These are phyloP conservation scores for Seriola dumerili DNA, from an alignment of 2,113 vertebrate species.

Conservation along the genomic window DNA sequence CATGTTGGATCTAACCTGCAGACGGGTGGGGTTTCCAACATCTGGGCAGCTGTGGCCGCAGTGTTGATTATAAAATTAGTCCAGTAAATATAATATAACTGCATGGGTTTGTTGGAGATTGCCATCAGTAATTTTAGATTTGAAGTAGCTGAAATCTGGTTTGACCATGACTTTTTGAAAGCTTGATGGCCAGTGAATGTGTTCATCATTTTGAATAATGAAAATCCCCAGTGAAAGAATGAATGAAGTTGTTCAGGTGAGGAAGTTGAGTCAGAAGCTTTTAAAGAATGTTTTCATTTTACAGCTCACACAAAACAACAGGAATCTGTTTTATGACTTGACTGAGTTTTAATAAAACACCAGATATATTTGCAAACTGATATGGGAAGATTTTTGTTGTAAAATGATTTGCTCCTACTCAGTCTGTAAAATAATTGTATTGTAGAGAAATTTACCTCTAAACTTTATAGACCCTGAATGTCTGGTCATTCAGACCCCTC, in stretches of 20 bases:
- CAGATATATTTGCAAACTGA: not conserved
- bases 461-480: not conserved
- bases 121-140: not conserved
- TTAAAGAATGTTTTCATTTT: not conserved
- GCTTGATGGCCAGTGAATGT: not conserved
- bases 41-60: conserved; percentile 21
- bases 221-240: not conserved
- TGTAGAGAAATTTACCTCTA: not conserved
- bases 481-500: not conserved
- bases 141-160: not conserved
- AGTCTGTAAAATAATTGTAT: not conserved
- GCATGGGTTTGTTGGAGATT: too few species aligned
- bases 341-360: not conserved
- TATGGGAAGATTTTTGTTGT: too few species aligned
- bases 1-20: conserved; percentile 2
- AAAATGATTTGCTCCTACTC: not conserved
- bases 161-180: not conserved
- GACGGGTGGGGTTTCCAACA: conserved; percentile 10
- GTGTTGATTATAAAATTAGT: not conserved
- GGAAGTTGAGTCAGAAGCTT: not conserved
- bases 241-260: not conserved
- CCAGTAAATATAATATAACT: not conserved
- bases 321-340: not conserved
- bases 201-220: not conserved
- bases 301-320: not conserved